Evolutionary conservation across 2,113 vertebrate genomes (phyloP), one percentile per base, ranked within the genome.

Genomic region (Martes martes): DNA sequence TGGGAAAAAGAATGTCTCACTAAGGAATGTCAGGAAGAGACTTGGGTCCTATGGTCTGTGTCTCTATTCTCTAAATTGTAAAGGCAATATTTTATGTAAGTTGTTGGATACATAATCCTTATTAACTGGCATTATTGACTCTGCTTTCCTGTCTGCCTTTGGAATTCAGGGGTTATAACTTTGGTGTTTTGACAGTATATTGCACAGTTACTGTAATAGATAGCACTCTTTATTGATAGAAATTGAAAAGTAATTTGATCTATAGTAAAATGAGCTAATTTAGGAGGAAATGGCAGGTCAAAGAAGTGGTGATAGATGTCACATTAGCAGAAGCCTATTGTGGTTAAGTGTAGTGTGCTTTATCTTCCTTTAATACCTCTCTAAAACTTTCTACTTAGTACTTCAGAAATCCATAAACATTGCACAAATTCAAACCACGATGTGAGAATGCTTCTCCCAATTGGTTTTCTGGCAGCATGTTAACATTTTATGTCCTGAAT

Each of bases 231-330:
- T 74, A 63, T 39, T 95, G 36, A 85, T 65, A 96, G 90, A 95
- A 93, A 91, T 73, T 59, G 50, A 89, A 79, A 93, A 82, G 78
- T 85, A 82, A 92, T 89, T 97, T 78, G 61, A 83, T 79, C 11
- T 89, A 47, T 16, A 94, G 79, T 47, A 57, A 97, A 96, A 96
- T 89, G 81, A 91, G 47, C 52, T 91, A 61, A 79, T 91, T 95
- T 86, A 47, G 42, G 47, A 89, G 91, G 73, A 63, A 80, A 82
- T 50, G 81, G 8, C 81, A 67, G 57, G 57, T 47, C 71, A 93
- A 87, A 65, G 78, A 73, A 65, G 36, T 55, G 26, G 45, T n/a
- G 67, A 94, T 65, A 55, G 57, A 93, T 86, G 45, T 11, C 24
- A 28, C 59, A 82, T 91, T 73, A 97, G 28, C 50, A 67, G 69